Base-by-base conservation (phyloP, 2,888 invertebrate genomes). In the Ceraclea dissimilis region DNA sequence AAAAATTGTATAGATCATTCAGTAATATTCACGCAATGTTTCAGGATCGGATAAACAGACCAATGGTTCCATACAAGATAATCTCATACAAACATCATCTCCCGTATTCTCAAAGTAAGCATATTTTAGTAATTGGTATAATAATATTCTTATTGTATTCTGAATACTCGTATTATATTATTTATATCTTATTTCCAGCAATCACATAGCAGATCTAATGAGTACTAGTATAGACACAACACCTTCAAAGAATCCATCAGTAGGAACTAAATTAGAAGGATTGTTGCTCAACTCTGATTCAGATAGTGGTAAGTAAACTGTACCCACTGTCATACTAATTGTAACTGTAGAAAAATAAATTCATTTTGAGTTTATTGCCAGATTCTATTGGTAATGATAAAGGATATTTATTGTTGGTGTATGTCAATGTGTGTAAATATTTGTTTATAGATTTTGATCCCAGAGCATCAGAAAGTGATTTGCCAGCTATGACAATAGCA, bases 191-290 rank as follows among this genome's bases (percentile, higher is more conserved):
- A 13, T 49, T 58, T 33, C 13, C 63, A 63, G 63, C 26, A 62
- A 60, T 54, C 61, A 63, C 56, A 59, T 62, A 52, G 52, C 50
- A 69, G 65, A 59, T 49, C 49, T 62, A 54, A 62, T 62, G 60
- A 63, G 57, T 46, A 60, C 62, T 17, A 58, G 58, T 26, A 52
- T 60, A 34, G 60, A 62, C 47, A 53, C 57, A 11, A 66, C 72
- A 46, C 63, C 72, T 1, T 70, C 62, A 66, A 77, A 76, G 67
- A 80, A 83, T 64, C 85, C 85, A 33, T 74, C 82, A 43, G 87
- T 88, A 56, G 89, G 88, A 62, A 85, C 88, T 44, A 88, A 87
- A 72, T 77, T 89, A 62, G 90, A 90, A 70, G 87, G 86, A 34
- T 70, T 89, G 17, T 70, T 90, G 11, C 77, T 90, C 65, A 85